Conservation (phyloP, 2,797 vertebrate species). For the Sparus aurata region DNA sequence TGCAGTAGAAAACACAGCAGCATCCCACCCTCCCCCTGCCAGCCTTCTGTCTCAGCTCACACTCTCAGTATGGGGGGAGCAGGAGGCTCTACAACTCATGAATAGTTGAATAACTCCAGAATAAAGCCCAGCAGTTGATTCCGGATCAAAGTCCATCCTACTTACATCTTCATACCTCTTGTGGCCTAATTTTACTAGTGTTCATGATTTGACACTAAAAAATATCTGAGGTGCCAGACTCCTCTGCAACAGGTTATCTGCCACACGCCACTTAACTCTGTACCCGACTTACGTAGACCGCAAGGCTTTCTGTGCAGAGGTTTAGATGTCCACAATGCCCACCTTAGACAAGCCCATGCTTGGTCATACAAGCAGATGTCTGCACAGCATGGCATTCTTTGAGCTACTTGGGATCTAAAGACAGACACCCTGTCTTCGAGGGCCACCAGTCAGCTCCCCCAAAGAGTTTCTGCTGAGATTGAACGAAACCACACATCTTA, state of each 20-base stretch:
- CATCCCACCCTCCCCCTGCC: conserved; percentile 65
- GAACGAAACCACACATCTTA: background rate
- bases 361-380: conserved; percentile 12
- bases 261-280: background rate
- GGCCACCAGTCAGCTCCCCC: background rate
- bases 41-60: conserved; percentile 69
- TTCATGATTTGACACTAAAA: background rate
- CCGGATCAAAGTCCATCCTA: conserved; percentile 1
- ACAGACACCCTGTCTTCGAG: background rate
- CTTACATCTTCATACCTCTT: background rate
- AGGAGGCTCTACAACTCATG: conserved; percentile 53
- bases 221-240: background rate
- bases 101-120: conserved; percentile 57
- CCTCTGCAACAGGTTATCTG: background rate
- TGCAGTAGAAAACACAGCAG: conserved; percentile 69
- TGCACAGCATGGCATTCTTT: conserved; percentile 13
- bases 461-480: conserved; percentile 3
- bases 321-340: background rate
- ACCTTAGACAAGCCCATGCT: background rate
- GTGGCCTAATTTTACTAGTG: background rate
- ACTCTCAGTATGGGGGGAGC: conserved; percentile 45
- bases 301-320: background rate
- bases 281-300: background rate
- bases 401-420: conserved; percentile 11
- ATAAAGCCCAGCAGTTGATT: conserved; percentile 12